These are phyloP conservation scores for Apocheima hispidaria DNA, from an alignment of 2,888 invertebrate species.

Conservation along the genomic window DNA sequence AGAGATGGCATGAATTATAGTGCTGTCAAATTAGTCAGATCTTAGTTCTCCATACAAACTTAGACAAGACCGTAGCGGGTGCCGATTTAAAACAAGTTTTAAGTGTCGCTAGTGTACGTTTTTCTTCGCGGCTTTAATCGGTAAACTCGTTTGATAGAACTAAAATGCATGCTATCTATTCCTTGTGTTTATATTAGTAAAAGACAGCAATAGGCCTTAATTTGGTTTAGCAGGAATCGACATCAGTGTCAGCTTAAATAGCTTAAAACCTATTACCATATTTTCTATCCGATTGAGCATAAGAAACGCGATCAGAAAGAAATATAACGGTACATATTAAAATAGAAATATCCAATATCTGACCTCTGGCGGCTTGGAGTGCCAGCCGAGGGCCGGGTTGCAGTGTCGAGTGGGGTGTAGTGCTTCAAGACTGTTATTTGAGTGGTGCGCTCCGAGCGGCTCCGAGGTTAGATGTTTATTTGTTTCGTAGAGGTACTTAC, in stretches of 20 bases:
- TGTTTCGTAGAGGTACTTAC: slow-evolving; percentile 7
- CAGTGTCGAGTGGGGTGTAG: slow-evolving; percentile 24
- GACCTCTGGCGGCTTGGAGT: slow-evolving; percentile 44
- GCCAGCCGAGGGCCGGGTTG: slow-evolving; percentile 26
- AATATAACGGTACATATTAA: slow-evolving; percentile 51
- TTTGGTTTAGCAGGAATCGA: no score
- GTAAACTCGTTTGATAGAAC: no score
- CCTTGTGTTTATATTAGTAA: no score
- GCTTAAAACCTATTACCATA: slow-evolving; percentile 38
- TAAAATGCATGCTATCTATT: no score
- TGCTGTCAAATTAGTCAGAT: no score
- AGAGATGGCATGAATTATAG: no score
- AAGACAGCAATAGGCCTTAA: no score
- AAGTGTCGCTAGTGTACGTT: no score
- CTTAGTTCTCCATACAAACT: no score
- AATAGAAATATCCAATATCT: slow-evolving; percentile 59
- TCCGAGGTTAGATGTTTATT: slow-evolving; percentile 4
- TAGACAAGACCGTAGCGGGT: no score
- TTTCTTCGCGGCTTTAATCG: no score
- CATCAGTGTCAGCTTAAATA: slow-evolving; percentile 8
- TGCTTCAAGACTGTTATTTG: slow-evolving; percentile 15
- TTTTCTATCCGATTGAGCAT: slow-evolving; percentile 51
- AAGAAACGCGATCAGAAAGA: slow-evolving; percentile 39
- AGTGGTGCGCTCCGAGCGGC: slow-evolving; percentile 1
- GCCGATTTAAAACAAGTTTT: no score